A percentile compares a stretch with the other conserved stretches of the same genome.
phyloP scores from a whole-genome alignment of 2,888 invertebrate species.

The Polydrusus pterygomalis region DNA sequence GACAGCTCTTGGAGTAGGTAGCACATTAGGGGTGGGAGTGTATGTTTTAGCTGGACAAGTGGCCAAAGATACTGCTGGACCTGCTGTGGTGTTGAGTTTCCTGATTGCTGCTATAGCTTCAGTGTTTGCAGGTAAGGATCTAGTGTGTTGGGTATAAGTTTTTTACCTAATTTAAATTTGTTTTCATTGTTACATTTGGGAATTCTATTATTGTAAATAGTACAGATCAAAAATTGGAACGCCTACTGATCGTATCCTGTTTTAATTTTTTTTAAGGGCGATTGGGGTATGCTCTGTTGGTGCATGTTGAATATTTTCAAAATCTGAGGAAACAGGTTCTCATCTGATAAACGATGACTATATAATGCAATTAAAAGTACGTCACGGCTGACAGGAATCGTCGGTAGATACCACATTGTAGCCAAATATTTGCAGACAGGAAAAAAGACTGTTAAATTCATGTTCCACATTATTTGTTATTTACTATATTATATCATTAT shows the following conservation, averaged over 20 bases:
- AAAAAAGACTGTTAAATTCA: not conserved
- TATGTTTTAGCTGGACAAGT: slow-evolving; percentile 92
- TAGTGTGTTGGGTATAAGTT: not conserved
- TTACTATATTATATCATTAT: slow-evolving; percentile 15
- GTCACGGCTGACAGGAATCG: not conserved
- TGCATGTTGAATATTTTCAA: too few species aligned
- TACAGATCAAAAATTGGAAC: too few species aligned
- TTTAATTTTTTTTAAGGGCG: too few species aligned
- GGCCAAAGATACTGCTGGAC: slow-evolving; percentile 87
- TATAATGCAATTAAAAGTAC: not conserved
- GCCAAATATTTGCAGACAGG: slow-evolving; percentile 16
- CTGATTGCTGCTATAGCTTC: slow-evolving; percentile 91
- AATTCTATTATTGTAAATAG: too few species aligned
- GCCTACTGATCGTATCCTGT: too few species aligned
- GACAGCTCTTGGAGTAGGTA: slow-evolving; percentile 87
- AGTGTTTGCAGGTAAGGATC: slow-evolving; percentile 84
- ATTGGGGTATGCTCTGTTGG: too few species aligned
- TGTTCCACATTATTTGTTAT: slow-evolving; percentile 11
- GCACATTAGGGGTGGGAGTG: slow-evolving; percentile 91
- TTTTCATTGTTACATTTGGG: too few species aligned
- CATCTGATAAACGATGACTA: not conserved
- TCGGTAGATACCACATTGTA: not conserved
- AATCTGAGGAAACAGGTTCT: too few species aligned
- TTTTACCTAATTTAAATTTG: too few species aligned
- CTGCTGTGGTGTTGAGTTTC: slow-evolving; percentile 90